Base-by-base conservation (phyloP, 1,140 invertebrate genomes). In the Drosophila auraria region DNA sequence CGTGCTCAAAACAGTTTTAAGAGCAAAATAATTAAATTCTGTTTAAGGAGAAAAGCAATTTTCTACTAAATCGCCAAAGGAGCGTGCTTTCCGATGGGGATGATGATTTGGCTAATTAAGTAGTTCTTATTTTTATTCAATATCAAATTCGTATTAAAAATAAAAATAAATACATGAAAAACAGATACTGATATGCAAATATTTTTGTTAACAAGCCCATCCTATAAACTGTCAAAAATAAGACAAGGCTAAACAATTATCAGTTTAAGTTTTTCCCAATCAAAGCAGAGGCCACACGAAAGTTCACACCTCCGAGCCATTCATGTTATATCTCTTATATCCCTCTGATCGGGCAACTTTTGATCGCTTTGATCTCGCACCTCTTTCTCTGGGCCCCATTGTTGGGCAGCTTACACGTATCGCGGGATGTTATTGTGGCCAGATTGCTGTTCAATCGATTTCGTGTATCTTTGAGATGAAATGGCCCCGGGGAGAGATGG, bases 11-110 rank as follows among this genome's bases (percentile, higher is more conserved):
- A 49, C 64, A 50, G 54, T 78, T 75, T 86, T 86, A 42, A 71
- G 60, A 78, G 74, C 27, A 61, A 86, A 84, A 86, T 82, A 86
- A 86, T 86, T 82, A 87, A 86, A 79, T 79, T 78, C 64, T 58
- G 74, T 65, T 82, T 69, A 75, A 65, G 63, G 73, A 40, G 45
- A 63, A 36, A 74, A 74, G 44, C 78, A 81, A 73, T 81, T 81
- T 74, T 70, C 82, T 66, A 64, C 44, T 47, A 45, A 61, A 30
- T 45, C 27, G 30, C 49, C 50, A 51, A 83, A 76, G 61, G 62
- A 59, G 47, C 23, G 61, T 50, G 42, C 36, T 25, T 20, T 53
- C 47, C 25, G 58, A 36, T 45, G 47, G n/a, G 12, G 12, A 38
- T 44, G 62, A 78, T 33, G 42, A 65, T 59, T 56, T 36, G 53